Conservation (phyloP, 2,797 vertebrate genomes). For the Lepus oiostolus region DNA sequence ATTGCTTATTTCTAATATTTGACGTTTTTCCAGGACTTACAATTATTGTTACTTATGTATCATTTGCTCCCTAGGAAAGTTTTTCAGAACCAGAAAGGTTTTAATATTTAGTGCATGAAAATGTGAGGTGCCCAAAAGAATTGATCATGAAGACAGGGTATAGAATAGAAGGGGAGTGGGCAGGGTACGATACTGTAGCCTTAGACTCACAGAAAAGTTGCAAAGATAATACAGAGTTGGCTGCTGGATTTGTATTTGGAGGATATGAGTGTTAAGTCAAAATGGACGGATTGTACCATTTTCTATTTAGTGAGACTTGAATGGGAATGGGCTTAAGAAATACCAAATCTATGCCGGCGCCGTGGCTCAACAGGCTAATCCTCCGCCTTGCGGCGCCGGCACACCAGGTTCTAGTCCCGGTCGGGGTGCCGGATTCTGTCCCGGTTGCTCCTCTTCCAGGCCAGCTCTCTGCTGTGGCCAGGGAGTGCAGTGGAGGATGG, state of each 20-base stretch:
- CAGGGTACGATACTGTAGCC: background rate
- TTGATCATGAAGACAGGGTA: slow-evolving; percentile 16
- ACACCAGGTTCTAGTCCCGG: too few relatives aligned
- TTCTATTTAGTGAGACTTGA: background rate
- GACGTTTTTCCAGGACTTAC: background rate
- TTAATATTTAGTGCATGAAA: slow-evolving; percentile 14
- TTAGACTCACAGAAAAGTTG: background rate
- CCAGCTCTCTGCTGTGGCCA: too few relatives aligned
- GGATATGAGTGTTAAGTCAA: background rate
- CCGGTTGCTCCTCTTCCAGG: too few relatives aligned
- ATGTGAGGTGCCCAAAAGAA: background rate
- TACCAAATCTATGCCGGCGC: too few relatives aligned
- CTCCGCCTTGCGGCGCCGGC: too few relatives aligned
- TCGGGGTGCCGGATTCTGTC: too few relatives aligned
- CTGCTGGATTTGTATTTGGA: slow-evolving; percentile 17
- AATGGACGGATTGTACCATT: background rate
- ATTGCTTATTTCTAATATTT: background rate
- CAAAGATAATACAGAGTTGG: slow-evolving; percentile 14
- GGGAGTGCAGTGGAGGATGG: too few relatives aligned
- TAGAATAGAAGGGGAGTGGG: background rate
- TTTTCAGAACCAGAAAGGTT: slow-evolving; percentile 38
- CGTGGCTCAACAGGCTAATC: too few relatives aligned
- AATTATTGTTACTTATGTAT: background rate
- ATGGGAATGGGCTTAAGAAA: background rate
- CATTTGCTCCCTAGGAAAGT: slow-evolving; percentile 6